Conservation (phyloP, 2,888 invertebrate genomes). For the Phyllotreta cruciferae region DNA sequence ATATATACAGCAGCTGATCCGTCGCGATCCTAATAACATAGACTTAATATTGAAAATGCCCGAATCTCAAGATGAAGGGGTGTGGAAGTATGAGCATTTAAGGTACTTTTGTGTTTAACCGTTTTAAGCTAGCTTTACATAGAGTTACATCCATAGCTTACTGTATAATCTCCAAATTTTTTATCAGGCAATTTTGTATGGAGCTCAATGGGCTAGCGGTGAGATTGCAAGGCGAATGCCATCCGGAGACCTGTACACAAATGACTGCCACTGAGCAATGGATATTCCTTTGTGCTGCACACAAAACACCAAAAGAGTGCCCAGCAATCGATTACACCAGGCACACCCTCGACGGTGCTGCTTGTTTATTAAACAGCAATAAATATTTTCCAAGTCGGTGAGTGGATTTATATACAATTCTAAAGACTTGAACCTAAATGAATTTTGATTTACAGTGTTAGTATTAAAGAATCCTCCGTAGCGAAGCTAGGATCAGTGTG, state of each 20-base stretch:
- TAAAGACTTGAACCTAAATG: background rate
- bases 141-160: too few species aligned
- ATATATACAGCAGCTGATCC: slow-evolving; percentile 97
- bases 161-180: background rate
- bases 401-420: slow-evolving; percentile 34
- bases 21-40: slow-evolving; percentile 90
- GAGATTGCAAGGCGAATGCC: slow-evolving; percentile 93
- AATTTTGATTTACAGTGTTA: slow-evolving; percentile 71
- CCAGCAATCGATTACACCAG: slow-evolving; percentile 99
- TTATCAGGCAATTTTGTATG: slow-evolving; percentile 95
- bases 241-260: slow-evolving; percentile 96
- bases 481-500: slow-evolving; percentile 98
- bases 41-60: slow-evolving; percentile 96
- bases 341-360: slow-evolving; percentile 98
- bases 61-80: slow-evolving; percentile 97
- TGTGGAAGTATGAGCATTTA: slow-evolving; percentile 99
- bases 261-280: slow-evolving; percentile 99
- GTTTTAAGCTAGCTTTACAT: background rate
- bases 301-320: slow-evolving; percentile 99
- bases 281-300: slow-evolving; percentile 99
- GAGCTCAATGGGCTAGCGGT: slow-evolving; percentile 99
- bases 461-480: slow-evolving; percentile 98
- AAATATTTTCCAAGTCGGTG: slow-evolving; percentile 99
- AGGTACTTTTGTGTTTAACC: slow-evolving; percentile 63
- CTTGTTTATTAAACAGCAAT: slow-evolving; percentile 97